These are phyloP conservation scores for Melanostoma scalare DNA, from an alignment of 2,888 invertebrate genomes.

Conservation along the genomic window DNA sequence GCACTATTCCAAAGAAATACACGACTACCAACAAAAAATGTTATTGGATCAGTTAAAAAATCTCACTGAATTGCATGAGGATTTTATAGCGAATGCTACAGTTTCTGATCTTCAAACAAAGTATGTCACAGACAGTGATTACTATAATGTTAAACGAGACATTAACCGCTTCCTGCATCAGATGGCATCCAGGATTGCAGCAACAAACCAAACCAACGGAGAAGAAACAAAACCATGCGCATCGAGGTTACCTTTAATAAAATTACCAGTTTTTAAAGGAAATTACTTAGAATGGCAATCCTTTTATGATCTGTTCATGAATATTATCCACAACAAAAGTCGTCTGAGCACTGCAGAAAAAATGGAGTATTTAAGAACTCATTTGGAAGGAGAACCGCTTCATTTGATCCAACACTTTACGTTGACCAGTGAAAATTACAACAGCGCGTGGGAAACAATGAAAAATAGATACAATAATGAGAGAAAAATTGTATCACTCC, in stretches of 20 bases:
- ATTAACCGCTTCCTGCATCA: neutral
- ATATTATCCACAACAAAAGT: slow-evolving; percentile 9
- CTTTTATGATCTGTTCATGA: slow-evolving; percentile 24
- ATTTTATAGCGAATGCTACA: neutral
- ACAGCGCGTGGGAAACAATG: slow-evolving; percentile 5
- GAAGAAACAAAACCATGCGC: neutral
- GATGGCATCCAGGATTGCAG: neutral
- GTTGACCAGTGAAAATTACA: slow-evolving; percentile 20
- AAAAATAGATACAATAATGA: slow-evolving; percentile 11
- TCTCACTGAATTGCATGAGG: neutral
- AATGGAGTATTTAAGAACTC: slow-evolving; percentile 33
- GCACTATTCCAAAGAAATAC: neutral
- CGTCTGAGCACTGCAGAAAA: slow-evolving; percentile 21
- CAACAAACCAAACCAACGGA: neutral
- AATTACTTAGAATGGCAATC: slow-evolving; percentile 28
- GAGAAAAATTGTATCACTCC: neutral
- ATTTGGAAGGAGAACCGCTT: slow-evolving; percentile 14
- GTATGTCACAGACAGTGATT: neutral
- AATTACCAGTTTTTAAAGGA: neutral
- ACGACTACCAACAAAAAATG: neutral
- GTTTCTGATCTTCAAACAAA: neutral
- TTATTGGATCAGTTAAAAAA: neutral
- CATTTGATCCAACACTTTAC: slow-evolving; percentile 30
- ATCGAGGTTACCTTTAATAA: neutral
- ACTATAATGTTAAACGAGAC: neutral